Conservation (phyloP, 2,888 invertebrate genomes). For the Baronia brevicornis region DNA sequence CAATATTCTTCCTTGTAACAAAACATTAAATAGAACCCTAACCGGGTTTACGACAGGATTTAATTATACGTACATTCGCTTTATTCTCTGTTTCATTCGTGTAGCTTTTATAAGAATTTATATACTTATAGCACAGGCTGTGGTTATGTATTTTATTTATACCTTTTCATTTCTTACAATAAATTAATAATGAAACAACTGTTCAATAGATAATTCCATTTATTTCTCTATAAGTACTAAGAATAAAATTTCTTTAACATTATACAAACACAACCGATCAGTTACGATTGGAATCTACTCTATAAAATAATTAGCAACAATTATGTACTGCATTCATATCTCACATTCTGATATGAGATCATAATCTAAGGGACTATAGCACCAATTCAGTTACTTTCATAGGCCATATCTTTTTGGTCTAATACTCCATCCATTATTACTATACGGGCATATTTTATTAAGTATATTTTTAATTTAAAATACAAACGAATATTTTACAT, state of each 20-base stretch:
- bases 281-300: conserved; percentile 48
- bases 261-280: conserved; percentile 66
- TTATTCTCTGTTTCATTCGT: too few relatives aligned
- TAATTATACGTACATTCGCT: too few relatives aligned
- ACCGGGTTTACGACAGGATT: too few relatives aligned
- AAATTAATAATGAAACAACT: conserved; percentile 26
- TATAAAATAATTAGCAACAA: conserved; percentile 42
- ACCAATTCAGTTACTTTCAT: conserved; percentile 70
- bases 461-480: conserved; percentile 12
- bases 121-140: too few relatives aligned
- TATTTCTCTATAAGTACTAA: conserved; percentile 70
- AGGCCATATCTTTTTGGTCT: conserved; percentile 72
- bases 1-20: too few relatives aligned
- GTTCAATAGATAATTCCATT: conserved; percentile 45
- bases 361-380: conserved; percentile 68
- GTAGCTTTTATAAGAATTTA: too few relatives aligned
- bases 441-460: conserved; percentile 17
- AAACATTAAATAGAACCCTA: too few relatives aligned
- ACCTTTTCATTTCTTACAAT: conserved; percentile 1
- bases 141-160: too few relatives aligned
- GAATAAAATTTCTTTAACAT: conserved; percentile 58
- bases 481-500: too few relatives aligned
- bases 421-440: conserved; percentile 36
- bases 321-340: conserved; percentile 39
- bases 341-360: conserved; percentile 70